phyloP scores from a whole-genome alignment of 2,113 vertebrate genomes.

The Clupea harengus region DNA sequence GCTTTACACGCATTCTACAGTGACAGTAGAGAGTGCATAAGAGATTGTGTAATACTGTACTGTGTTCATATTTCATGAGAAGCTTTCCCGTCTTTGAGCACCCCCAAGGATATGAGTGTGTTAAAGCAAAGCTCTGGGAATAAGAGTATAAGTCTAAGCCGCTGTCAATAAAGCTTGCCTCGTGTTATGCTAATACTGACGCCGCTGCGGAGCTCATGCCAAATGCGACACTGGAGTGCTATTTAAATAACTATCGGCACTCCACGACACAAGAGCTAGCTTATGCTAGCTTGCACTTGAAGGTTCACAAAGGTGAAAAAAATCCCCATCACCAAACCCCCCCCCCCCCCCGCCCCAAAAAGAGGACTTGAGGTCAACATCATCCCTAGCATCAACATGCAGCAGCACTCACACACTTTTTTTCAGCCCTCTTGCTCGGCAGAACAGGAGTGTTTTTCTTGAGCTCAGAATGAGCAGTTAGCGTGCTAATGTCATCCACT shows the following conservation, averaged over 20 bases:
- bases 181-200: background rate
- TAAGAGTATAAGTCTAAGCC: background rate
- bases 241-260: background rate
- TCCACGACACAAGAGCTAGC: background rate
- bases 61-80: background rate
- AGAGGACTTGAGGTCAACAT: too few relatives aligned
- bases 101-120: background rate
- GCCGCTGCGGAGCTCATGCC: background rate
- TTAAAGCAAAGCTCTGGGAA: background rate
- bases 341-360: too few relatives aligned
- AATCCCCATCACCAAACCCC: too few relatives aligned
- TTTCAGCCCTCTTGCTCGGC: too few relatives aligned
- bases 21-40: background rate
- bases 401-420: too few relatives aligned
- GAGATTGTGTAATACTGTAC: background rate
- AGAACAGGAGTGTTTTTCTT: background rate
- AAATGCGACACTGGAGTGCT: background rate
- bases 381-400: too few relatives aligned
- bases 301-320: background rate
- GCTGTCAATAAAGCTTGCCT: background rate
- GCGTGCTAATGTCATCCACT: background rate
- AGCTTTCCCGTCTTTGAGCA: background rate
- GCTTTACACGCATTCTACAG: background rate
- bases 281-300: background rate
- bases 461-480: background rate